Evolutionary conservation across 2,797 vertebrate genomes (phyloP).

Genomic region (Coregonus suidteri): DNA sequence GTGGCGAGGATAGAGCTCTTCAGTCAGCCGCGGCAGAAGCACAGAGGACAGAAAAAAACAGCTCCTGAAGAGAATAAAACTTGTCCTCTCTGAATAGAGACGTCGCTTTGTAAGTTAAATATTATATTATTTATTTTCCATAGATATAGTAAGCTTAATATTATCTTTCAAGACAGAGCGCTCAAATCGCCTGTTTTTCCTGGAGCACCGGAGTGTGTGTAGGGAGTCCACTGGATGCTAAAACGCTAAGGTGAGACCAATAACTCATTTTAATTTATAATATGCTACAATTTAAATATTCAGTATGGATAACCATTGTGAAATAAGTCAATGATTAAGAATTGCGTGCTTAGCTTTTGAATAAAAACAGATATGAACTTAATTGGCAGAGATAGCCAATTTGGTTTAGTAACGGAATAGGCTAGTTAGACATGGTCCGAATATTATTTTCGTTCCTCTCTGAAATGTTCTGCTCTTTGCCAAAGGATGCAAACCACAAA

Average conservation of each 20-base stretch:
- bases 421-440: neutral
- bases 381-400: neutral
- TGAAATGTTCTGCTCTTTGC: neutral
- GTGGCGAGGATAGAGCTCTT: neutral
- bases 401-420: no score
- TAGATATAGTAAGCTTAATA: neutral
- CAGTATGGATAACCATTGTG: no score
- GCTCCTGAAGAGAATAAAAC: neutral
- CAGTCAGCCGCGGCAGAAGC: neutral
- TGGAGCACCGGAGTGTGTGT: conserved; percentile 52
- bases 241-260: conserved; percentile 58
- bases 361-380: neutral
- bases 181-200: conserved; percentile 5
- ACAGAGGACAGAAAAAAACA: neutral
- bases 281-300: neutral
- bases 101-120: neutral
- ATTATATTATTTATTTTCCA: neutral
- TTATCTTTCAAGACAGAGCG: neutral
- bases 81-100: neutral
- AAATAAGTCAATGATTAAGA: neutral
- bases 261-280: conserved; percentile 27
- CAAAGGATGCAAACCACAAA: neutral
- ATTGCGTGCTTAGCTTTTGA: neutral
- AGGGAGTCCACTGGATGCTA: conserved; percentile 49
- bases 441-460: neutral